These are phyloP conservation scores for Linnaemya vulpina DNA, from an alignment of 2,888 invertebrate genomes.

Conservation along the genomic window DNA sequence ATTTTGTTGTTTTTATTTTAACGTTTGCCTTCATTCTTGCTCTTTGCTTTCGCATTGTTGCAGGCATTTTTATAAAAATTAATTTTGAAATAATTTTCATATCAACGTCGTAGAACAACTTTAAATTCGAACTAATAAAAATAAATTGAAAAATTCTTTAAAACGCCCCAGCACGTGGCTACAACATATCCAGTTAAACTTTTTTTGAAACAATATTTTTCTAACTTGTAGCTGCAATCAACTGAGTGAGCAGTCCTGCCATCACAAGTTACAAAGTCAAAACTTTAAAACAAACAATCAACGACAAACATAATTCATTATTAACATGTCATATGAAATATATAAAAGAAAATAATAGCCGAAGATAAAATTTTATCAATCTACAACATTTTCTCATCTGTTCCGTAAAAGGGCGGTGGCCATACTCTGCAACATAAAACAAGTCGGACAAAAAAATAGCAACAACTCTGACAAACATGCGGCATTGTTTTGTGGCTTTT, in stretches of 20 bases:
- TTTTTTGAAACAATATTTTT: slow-evolving; percentile 27
- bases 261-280: slow-evolving; percentile 39
- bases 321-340: slow-evolving; percentile 78
- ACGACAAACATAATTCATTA: slow-evolving; percentile 74
- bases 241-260: slow-evolving; percentile 9
- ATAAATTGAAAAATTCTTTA: slow-evolving; percentile 65
- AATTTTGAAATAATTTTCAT: slow-evolving; percentile 6
- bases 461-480: slow-evolving; percentile 44
- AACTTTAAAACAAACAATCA: slow-evolving; percentile 45
- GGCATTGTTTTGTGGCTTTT: slow-evolving; percentile 64
- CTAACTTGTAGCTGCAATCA: slow-evolving; percentile 7
- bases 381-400: slow-evolving; percentile 14
- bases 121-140: slow-evolving; percentile 45
- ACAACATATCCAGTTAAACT: slow-evolving; percentile 59
- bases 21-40: too few species aligned
- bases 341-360: slow-evolving; percentile 66
- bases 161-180: slow-evolving; percentile 68
- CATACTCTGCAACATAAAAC: not conserved
- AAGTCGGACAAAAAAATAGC: slow-evolving; percentile 19
- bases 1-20: too few species aligned
- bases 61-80: not conserved
- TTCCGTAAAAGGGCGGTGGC: slow-evolving; percentile 1
- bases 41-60: not conserved
- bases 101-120: slow-evolving; percentile 15
- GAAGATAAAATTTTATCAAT: slow-evolving; percentile 80